Conservation (phyloP, 2,797 vertebrate species). For the Peromyscus attwateri region DNA sequence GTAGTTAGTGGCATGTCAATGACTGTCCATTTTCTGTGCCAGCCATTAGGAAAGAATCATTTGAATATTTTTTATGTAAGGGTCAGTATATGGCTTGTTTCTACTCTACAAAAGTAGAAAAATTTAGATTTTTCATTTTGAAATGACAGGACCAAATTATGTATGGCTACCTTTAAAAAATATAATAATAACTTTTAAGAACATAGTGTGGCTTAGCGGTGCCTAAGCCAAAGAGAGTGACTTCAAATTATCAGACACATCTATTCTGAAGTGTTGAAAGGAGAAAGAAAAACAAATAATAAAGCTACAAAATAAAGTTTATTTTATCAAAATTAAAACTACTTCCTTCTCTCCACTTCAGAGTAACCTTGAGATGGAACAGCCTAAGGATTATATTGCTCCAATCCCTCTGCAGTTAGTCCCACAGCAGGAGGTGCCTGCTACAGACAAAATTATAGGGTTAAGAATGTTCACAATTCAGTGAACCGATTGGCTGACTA, state of each 20-base stretch:
- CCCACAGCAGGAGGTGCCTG: constrained; percentile 73
- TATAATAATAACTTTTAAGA: constrained; percentile 23
- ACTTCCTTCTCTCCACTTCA: constrained; percentile 76
- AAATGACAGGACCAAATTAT: constrained; percentile 7
- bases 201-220: constrained; percentile 19
- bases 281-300: constrained; percentile 84
- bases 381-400: constrained; percentile 67
- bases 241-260: constrained; percentile 75
- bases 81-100: neutral
- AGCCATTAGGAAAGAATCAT: neutral
- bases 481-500: constrained; percentile 78
- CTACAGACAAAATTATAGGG: constrained; percentile 79
- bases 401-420: constrained; percentile 75
- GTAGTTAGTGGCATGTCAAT: neutral
- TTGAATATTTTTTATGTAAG: neutral
- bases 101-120: neutral
- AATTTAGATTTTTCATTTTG: neutral
- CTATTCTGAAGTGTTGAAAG: constrained; percentile 82
- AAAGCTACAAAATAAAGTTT: constrained; percentile 77
- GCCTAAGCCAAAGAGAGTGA: constrained; percentile 55
- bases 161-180: neutral
- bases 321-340: constrained; percentile 81
- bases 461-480: constrained; percentile 73
- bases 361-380: constrained; percentile 64
- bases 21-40: neutral